Conservation (phyloP, 2,888 invertebrate species). For the Andrena praecox region DNA sequence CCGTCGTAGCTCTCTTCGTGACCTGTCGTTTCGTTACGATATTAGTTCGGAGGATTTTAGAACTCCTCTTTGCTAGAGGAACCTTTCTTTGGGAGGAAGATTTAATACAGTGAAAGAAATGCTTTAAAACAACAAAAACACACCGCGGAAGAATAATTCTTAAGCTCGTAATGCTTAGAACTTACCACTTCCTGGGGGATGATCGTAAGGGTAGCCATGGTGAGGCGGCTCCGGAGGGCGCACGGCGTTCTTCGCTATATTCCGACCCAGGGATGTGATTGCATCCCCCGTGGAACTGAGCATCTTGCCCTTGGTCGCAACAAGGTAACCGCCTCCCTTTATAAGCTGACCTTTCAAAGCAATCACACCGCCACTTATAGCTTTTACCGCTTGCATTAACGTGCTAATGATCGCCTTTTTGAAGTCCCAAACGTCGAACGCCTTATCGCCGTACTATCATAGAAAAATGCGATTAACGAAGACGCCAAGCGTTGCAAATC, state of each 20-base stretch:
- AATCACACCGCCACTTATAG: conserved; percentile 94
- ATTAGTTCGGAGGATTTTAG: conserved; percentile 10
- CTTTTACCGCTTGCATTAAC: conserved; percentile 94
- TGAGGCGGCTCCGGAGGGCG: conserved; percentile 82
- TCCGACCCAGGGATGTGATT: conserved; percentile 92
- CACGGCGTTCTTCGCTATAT: conserved; percentile 91
- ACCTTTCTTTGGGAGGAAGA: neutral
- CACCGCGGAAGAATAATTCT: neutral
- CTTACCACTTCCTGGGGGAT: conserved; percentile 60
- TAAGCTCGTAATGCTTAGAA: neutral
- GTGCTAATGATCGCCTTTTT: conserved; percentile 94
- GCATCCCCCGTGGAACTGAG: conserved; percentile 92
- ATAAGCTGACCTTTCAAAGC: conserved; percentile 95
- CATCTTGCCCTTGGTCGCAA: conserved; percentile 88
- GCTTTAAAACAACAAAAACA: too few relatives aligned
- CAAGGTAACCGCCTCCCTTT: conserved; percentile 91
- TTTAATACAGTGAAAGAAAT: neutral
- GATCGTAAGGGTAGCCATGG: conserved; percentile 71
- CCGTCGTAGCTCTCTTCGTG: conserved; percentile 75
- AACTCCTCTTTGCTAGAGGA: neutral
- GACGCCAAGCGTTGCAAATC: conserved; percentile 19
- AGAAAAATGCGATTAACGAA: conserved; percentile 49
- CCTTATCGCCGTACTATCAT: conserved; percentile 70
- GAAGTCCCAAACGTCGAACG: conserved; percentile 90
- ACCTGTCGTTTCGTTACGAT: conserved; percentile 50